phyloP scores from a whole-genome alignment of 2,888 invertebrate genomes.

The Pseudococcus viburni region DNA sequence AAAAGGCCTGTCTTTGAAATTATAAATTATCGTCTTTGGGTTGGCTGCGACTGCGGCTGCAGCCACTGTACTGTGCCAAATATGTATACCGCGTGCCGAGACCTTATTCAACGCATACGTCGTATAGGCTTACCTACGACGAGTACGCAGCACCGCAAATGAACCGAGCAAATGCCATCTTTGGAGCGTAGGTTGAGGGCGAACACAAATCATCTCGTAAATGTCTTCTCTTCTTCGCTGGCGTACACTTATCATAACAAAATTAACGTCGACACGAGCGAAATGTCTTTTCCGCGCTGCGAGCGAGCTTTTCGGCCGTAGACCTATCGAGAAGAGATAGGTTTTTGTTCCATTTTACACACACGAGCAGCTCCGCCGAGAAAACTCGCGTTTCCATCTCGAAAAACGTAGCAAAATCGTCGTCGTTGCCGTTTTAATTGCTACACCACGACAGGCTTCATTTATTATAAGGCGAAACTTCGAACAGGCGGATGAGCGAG shows the following conservation, averaged over 20 bases:
- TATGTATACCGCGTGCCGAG: not conserved
- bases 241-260: constrained; percentile 14
- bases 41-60: not conserved
- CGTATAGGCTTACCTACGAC: not conserved
- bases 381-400: not conserved
- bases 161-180: constrained; percentile 7
- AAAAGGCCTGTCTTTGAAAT: constrained; percentile 6
- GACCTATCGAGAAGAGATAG: constrained; percentile 14
- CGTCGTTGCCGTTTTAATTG: not conserved
- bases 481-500: not conserved
- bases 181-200: not conserved
- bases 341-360: constrained; percentile 1
- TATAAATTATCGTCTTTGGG: not conserved
- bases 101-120: not conserved
- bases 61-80: not conserved
- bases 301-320: not conserved
- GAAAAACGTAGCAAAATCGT: not conserved
- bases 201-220: constrained; percentile 14
- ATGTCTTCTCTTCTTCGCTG: not conserved
- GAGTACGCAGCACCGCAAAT: not conserved
- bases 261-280: not conserved
- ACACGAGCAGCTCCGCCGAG: not conserved
- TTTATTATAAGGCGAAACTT: not conserved
- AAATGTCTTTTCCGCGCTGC: not conserved
- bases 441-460: not conserved